phyloP scores from a whole-genome alignment of 2,888 invertebrate genomes.

The Platerodrilus igneus region DNA sequence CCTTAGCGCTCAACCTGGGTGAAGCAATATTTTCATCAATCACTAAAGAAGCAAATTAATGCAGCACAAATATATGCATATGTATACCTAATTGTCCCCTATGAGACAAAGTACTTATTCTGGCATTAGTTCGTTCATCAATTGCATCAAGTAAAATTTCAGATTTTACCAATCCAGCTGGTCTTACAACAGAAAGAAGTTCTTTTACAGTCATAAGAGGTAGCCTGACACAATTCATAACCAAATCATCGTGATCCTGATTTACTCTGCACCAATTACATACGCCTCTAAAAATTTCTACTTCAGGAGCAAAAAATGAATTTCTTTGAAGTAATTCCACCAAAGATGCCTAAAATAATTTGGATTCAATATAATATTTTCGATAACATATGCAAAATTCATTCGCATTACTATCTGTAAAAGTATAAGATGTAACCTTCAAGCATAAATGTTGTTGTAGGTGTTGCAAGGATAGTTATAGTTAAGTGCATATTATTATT shows the following conservation, averaged over 20 bases:
- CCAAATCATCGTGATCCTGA: conserved; percentile 48
- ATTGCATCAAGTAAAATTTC: conserved; percentile 94
- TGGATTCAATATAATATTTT: no score
- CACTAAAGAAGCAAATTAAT: conserved; percentile 49
- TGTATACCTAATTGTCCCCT: conserved; percentile 71
- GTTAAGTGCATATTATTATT: no score
- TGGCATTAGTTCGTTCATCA: conserved; percentile 74
- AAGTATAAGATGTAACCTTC: no score
- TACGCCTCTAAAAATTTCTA: conserved; percentile 89
- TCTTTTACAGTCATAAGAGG: conserved; percentile 86
- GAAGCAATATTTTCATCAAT: conserved; percentile 92
- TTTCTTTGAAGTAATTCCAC: conserved; percentile 83
- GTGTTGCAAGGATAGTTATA: no score
- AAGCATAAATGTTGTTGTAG: no score
- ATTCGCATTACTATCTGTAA: no score
- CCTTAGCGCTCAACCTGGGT: conserved; percentile 73
- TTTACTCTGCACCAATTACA: conserved; percentile 82
- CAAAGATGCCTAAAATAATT: conserved; percentile 64
- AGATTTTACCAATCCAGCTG: conserved; percentile 79
- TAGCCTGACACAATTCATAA: conserved; percentile 66
- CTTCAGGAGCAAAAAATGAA: conserved; percentile 95
- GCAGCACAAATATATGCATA: not conserved
- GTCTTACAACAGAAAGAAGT: conserved; percentile 82
- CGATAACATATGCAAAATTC: no score
- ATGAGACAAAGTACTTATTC: conserved; percentile 75